These are phyloP conservation scores for Dryocosmus kuriphilus DNA, from an alignment of 2,888 invertebrate genomes.

Conservation along the genomic window DNA sequence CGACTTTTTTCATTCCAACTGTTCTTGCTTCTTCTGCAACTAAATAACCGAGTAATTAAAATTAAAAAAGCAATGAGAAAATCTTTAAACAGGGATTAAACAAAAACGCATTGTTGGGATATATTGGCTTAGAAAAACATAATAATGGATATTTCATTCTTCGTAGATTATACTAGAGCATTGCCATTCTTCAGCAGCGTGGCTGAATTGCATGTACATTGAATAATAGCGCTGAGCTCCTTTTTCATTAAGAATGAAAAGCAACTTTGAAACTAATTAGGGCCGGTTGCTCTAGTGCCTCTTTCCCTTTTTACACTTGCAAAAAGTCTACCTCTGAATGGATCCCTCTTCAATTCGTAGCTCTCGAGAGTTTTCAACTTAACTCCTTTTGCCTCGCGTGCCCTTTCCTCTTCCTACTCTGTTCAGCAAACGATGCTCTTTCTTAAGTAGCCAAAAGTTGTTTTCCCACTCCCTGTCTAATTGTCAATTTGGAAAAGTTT, in stretches of 20 bases:
- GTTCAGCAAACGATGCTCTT: constrained; percentile 34
- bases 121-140: background rate
- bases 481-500: constrained; percentile 55
- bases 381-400: constrained; percentile 28
- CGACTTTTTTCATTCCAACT: too few relatives aligned
- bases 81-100: background rate
- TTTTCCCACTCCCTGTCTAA: constrained; percentile 43
- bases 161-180: background rate
- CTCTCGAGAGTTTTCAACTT: constrained; percentile 30
- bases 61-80: too few relatives aligned
- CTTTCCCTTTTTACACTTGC: constrained; percentile 16
- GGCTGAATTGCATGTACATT: background rate
- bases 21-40: too few relatives aligned
- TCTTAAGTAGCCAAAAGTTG: constrained; percentile 23
- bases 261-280: constrained; percentile 26
- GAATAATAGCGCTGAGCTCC: background rate
- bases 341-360: constrained; percentile 15
- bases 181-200: background rate
- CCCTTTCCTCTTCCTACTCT: constrained; percentile 13
- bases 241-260: constrained; percentile 10
- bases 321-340: constrained; percentile 28
- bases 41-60: too few relatives aligned
- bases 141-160: background rate
- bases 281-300: constrained; percentile 23
- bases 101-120: background rate